Conservation (phyloP, 2,113 vertebrate genomes). For the Columba janthina region DNA sequence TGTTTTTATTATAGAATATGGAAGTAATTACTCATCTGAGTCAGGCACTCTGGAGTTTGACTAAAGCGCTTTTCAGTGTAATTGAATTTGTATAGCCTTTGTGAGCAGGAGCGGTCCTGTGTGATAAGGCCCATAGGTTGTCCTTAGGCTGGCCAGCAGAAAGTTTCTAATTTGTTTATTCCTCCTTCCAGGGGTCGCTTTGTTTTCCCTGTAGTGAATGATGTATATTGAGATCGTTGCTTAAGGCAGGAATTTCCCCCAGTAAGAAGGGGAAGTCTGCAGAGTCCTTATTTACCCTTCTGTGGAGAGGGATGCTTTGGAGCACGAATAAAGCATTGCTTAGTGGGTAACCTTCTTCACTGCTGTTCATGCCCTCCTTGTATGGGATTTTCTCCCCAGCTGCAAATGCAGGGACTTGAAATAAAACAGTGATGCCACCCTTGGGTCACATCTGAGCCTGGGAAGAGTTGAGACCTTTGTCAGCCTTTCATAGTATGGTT, state of each 20-base stretch:
- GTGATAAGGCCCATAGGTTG: not conserved
- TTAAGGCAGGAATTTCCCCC: not conserved
- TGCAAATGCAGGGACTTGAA: not conserved
- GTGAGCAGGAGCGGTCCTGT: not conserved
- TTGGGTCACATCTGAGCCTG: not conserved
- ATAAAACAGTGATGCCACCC: not conserved
- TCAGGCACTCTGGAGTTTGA: not conserved
- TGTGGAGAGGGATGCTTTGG: not conserved
- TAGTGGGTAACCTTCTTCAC: not conserved
- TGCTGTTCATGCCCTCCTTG: not conserved
- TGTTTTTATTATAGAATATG: conserved; percentile 4
- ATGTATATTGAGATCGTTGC: not conserved
- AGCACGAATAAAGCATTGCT: not conserved
- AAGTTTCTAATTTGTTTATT: conserved; percentile 25
- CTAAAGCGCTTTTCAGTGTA: not conserved
- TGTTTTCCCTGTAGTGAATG: not conserved
- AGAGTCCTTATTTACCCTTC: conserved; percentile 32
- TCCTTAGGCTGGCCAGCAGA: conserved; percentile 8
- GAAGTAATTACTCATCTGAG: conserved; percentile 42
- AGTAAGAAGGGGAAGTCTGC: not conserved
- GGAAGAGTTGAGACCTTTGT: not conserved
- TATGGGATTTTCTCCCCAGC: not conserved
- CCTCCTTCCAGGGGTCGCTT: not conserved
- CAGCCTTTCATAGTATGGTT: not conserved
- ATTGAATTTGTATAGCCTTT: conserved; percentile 55